Evolutionary conservation across 2,113 vertebrate genomes (phyloP), one percentile per base, ranked within the genome.

Genomic region (Puffinus mauretanicus): DNA sequence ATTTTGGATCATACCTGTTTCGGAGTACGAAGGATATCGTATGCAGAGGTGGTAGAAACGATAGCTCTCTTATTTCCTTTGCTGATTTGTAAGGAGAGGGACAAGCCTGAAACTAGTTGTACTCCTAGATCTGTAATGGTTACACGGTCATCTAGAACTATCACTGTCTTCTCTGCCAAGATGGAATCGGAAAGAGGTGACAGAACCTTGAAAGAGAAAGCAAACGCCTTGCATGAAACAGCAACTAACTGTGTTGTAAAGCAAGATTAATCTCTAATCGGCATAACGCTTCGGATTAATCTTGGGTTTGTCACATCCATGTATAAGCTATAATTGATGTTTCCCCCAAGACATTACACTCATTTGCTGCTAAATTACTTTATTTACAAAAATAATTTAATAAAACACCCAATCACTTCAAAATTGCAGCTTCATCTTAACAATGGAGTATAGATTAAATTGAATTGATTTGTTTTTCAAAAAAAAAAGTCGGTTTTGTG

Each of bases 171-270:
- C 97, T 99, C 99, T 18, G 99, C 99, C 98, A 99, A 96, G 94
- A 99, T 99, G 57, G 99, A 99, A 95, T 99, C 99, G 0, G 99
- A 99, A 57, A 99, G 98, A 6, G 99, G 99, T 0, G 99, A 99
- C 80, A 99, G 98, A 40, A 99, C 99, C 99, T 99, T 94, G 27
- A 78, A 62, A 26, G 57, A 44, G 62, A 29, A 64, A 60, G 38
- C 7, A 64, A 34, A 88, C 2, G 2, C 30, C 29, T 19, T 9
- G 8, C 8, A 2, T 55, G 58, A 57, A 87, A 61, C 52, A 85
- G 58, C 62, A 72, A 3, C 2, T 21, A 34, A 7, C 4, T 2
- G 2, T 36, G 13, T 7, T 80, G 32, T 4, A 90, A 54, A 77
- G 36, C 49, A n/a, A 78, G 34, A 29, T 16, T 30, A 67, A 36